Evolutionary conservation across 2,888 invertebrate genomes (phyloP), one percentile per base, ranked within the genome.

Genomic region (Cantharis lateralis): DNA sequence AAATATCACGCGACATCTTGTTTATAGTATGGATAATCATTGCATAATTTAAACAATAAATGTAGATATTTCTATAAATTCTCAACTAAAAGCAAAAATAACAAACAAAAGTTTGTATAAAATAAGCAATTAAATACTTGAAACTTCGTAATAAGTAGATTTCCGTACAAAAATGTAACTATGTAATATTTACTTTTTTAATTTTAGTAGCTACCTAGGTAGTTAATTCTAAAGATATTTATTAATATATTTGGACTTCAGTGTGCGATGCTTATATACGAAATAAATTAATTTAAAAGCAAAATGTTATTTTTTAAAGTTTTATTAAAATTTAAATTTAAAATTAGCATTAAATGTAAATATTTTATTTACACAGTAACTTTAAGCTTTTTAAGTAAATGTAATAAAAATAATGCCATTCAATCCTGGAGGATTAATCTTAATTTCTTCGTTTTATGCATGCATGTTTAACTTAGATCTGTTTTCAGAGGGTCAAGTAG

Each of bases 401-500:
- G 24, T 15, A 66, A 13, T 66, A 20, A 66, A 20, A 66, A n/a
- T 48, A 66, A 66, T 66, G 20, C 64, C 64, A n/a, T 66, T 24
- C 18, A 66, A 66, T 20, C 20, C 64, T 66, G 0, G 7, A 20
- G 64, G 64, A 66, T 62, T 62, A 24, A 15, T 71, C 71, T 24
- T 18, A 62, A 61, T 71, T 61, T 48, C 71, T 71, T 24, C 10
- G 75, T 72, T 72, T 72, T 75, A 75, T 70, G 64, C 78, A 76
- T 78, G 78, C 78, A 79, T 79, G 76, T 75, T 77, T 75, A 78
- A 71, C 76, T 75, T 78, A 79, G 77, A 78, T 77, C 76, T 64
- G 76, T 78, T 79, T 80, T 78, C 78, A 71, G 76, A 79, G 81
- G 82, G 82, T 82, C 82, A 82, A 82, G 78, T 80, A 81, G 81